phyloP scores from a whole-genome alignment of 1,140 invertebrate genomes.

The Trinorchestia longiramus region DNA sequence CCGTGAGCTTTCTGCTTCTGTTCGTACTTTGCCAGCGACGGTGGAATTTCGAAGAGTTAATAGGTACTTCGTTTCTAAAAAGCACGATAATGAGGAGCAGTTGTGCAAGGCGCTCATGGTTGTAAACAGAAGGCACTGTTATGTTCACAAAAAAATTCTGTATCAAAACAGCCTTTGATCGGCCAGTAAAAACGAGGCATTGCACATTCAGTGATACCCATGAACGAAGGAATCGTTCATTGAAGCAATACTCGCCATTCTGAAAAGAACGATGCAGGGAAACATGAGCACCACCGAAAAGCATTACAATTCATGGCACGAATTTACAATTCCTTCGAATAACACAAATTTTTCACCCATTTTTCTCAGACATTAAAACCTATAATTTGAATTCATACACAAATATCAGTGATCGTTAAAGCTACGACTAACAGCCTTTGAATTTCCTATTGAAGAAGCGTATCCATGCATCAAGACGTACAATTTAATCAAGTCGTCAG shows the following conservation, averaged over 20 bases:
- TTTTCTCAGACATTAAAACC: background rate
- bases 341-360: background rate
- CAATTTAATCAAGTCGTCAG: background rate
- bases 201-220: background rate
- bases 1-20: background rate
- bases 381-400: background rate
- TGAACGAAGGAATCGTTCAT: background rate
- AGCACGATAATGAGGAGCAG: background rate
- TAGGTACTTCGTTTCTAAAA: background rate
- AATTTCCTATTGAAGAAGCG: background rate
- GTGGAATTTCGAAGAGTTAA: background rate
- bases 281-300: background rate
- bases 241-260: background rate
- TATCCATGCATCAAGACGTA: background rate
- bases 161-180: background rate
- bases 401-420: background rate
- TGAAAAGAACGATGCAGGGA: background rate
- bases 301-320: background rate
- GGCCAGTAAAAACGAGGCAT: background rate
- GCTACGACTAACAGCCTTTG: background rate
- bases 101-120: background rate
- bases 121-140: background rate
- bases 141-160: background rate
- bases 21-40: background rate
- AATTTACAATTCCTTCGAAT: background rate